These are phyloP conservation scores for Oligia fasciuncula DNA, from an alignment of 2,888 invertebrate genomes.

Conservation along the genomic window DNA sequence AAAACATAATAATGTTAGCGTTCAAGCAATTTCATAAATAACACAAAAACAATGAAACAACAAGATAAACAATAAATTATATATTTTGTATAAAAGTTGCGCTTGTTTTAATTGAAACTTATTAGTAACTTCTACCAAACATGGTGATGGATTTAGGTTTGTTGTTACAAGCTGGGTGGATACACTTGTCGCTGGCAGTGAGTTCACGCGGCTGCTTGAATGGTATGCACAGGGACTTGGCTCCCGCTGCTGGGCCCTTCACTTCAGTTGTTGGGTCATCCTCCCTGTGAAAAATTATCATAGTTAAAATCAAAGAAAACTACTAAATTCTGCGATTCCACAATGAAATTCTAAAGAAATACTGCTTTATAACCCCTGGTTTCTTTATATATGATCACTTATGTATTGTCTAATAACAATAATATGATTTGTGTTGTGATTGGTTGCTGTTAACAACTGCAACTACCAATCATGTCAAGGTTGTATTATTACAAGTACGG, in stretches of 20 bases:
- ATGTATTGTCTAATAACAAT: too few species aligned
- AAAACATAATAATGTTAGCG: neutral
- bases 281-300: slow-evolving; percentile 86
- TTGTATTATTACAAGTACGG: neutral
- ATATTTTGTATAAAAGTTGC: slow-evolving; percentile 69
- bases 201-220: slow-evolving; percentile 95
- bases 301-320: neutral
- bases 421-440: neutral
- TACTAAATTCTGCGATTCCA: neutral
- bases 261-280: slow-evolving; percentile 90
- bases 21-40: neutral
- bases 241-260: slow-evolving; percentile 99
- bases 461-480: neutral
- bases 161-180: slow-evolving; percentile 95
- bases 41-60: slow-evolving; percentile 39
- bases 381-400: neutral
- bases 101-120: slow-evolving; percentile 56
- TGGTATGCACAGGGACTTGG: slow-evolving; percentile 99
- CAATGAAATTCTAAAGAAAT: neutral
- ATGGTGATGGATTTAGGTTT: slow-evolving; percentile 96
- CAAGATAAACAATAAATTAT: slow-evolving; percentile 68
- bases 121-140: slow-evolving; percentile 98
- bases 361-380: too few species aligned
- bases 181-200: slow-evolving; percentile 92
- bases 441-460: neutral